Base-by-base conservation (phyloP, 2,113 vertebrate species). In the Aegotheles bennettii region DNA sequence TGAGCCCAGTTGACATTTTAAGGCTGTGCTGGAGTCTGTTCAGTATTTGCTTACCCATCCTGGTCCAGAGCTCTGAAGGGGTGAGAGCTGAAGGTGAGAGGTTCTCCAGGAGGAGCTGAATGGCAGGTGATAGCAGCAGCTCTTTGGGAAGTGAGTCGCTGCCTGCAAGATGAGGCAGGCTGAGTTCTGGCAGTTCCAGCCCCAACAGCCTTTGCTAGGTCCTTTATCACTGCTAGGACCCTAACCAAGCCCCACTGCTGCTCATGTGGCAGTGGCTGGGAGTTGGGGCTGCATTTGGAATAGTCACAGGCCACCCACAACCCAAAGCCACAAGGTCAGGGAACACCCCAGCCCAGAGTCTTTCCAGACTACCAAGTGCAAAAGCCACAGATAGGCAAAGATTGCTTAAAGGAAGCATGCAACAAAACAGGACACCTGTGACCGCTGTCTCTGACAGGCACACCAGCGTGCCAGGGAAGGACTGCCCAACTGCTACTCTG, bases 101-200 rank as follows among this genome's bases (percentile, higher is more conserved):
- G 19, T 64, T 23, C 26, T 65, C 35, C 35, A 51, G 26, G 47
- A 77, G 25, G 29, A 38, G 38, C 40, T 63, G 38, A 50, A 78
- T 75, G 47, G 25, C 53, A 28, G 29, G 10, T 0, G 5, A 23
- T 6, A 38, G 38, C 2, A 0, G 23, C 2, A 1, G 26, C 20
- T 68, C 10, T 64, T 56, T 47, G 24, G 17, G 16, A 68, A 77
- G 21, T 3, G 4, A 43, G 15, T 76, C 2, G 2, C 18, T 86
- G 57, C 38, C 42, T 10, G 0, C 16, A 38, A 23, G 43, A 60
- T 1, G 0, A 76, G 42, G n/a, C 33, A n/a, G 20, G 36, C 43
- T 73, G 48, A 64, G 8, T 7, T 85, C 38, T 31, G 75, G n/a
- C 35, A 4, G 18, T 48, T 85, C 42, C 56, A 50, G 38, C 33